Evolutionary conservation across 1,140 invertebrate species (phyloP).

Genomic region (Pachypsylla venusta): DNA sequence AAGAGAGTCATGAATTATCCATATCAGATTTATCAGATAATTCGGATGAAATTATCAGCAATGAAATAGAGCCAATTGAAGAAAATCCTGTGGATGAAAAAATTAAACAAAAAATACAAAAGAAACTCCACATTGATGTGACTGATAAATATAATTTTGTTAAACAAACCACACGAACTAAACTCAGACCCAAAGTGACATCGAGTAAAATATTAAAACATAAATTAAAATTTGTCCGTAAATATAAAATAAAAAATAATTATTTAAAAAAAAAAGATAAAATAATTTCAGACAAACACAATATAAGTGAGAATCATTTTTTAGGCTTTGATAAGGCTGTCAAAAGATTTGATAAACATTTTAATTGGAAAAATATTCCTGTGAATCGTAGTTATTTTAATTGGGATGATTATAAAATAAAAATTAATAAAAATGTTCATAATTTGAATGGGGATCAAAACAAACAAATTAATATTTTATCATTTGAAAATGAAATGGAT

Average conservation of each 20-base stretch:
- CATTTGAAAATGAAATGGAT: neutral
- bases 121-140: constrained; percentile 4
- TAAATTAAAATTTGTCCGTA: too few species aligned
- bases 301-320: constrained; percentile 7
- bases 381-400: constrained; percentile 2
- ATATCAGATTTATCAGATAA: too few species aligned
- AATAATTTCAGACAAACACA: too few species aligned
- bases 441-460: neutral
- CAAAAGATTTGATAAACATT: neutral
- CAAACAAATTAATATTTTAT: neutral
- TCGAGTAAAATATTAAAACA: too few species aligned
- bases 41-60: too few species aligned
- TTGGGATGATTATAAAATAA: constrained; percentile 1
- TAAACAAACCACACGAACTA: neutral
- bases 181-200: neutral
- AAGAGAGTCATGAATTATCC: too few species aligned
- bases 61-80: too few species aligned
- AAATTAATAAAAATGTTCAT: too few species aligned
- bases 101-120: neutral
- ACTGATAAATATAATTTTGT: constrained; percentile 5
- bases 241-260: too few species aligned
- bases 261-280: too few species aligned
- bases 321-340: constrained; percentile 3
- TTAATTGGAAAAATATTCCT: neutral
- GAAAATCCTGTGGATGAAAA: neutral